Percentiles rank a stretch among this genome's conserved stretches.
phyloP scores from a whole-genome alignment of 2,113 vertebrate species.

The Elaphurus davidianus region DNA sequence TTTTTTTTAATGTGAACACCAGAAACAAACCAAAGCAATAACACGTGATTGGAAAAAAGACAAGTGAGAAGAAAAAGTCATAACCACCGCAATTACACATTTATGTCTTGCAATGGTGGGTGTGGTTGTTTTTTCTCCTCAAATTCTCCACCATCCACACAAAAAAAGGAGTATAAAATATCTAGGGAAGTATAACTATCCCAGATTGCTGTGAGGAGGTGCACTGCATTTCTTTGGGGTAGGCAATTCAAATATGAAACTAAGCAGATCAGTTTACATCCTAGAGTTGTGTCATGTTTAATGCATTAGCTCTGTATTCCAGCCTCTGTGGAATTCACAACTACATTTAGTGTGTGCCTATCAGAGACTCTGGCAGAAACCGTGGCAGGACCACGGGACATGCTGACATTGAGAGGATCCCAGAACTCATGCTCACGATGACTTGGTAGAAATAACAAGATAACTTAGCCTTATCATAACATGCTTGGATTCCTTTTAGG shows the following conservation, averaged over 20 bases:
- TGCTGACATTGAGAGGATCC: neutral
- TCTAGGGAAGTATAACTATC: neutral
- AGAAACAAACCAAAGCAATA: neutral
- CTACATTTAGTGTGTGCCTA: neutral
- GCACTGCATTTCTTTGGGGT: neutral
- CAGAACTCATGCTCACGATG: neutral
- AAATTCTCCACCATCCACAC: neutral
- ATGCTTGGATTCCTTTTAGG: neutral
- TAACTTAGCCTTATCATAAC: neutral
- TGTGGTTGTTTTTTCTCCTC: neutral
- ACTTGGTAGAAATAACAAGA: constrained; percentile 6
- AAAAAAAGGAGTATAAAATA: neutral
- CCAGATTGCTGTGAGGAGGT: neutral
- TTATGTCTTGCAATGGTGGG: neutral
- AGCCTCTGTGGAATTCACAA: neutral
- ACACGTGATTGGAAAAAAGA: neutral
- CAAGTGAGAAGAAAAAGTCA: neutral
- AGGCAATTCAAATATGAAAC: neutral
- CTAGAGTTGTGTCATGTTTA: neutral
- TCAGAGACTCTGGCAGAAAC: neutral
- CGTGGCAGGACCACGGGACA: neutral
- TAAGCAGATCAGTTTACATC: neutral
- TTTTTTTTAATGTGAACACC: neutral
- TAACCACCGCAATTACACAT: neutral
- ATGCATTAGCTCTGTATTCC: neutral